Conservation (phyloP, 2,113 vertebrate genomes). For the Spizaetus ornatus region DNA sequence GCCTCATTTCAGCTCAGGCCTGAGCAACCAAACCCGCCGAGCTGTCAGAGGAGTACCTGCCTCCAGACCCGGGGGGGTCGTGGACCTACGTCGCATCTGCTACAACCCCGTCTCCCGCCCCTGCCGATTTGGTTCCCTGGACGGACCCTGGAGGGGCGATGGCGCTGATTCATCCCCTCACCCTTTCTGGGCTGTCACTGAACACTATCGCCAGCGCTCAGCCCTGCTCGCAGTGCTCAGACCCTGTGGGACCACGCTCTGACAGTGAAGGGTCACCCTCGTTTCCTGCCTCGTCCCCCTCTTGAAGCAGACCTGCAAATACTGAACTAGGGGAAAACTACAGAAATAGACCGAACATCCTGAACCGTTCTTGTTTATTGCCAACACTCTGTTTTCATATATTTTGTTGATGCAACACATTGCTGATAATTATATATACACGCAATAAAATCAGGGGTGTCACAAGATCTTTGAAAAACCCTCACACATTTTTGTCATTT, state of each 20-base stretch:
- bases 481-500: background rate
- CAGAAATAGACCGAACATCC: background rate
- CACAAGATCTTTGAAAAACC: background rate
- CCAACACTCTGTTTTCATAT: background rate
- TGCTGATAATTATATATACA: accelerated
- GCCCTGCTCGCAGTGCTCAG: background rate
- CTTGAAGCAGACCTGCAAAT: background rate
- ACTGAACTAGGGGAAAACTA: background rate
- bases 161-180: background rate
- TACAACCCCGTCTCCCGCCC: background rate
- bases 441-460: background rate
- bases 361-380: background rate
- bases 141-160: background rate
- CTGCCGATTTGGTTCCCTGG: background rate
- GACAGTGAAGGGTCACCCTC: accelerated
- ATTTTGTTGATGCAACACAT: background rate
- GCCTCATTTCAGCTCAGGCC: background rate
- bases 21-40: background rate
- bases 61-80: too few species aligned
- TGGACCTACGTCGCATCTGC: accelerated
- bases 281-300: background rate
- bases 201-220: background rate
- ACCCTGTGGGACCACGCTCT: accelerated
- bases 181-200: background rate
- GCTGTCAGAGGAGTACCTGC: background rate